Conservation (phyloP, 2,797 vertebrate species). For the Hippocampus kuda region DNA sequence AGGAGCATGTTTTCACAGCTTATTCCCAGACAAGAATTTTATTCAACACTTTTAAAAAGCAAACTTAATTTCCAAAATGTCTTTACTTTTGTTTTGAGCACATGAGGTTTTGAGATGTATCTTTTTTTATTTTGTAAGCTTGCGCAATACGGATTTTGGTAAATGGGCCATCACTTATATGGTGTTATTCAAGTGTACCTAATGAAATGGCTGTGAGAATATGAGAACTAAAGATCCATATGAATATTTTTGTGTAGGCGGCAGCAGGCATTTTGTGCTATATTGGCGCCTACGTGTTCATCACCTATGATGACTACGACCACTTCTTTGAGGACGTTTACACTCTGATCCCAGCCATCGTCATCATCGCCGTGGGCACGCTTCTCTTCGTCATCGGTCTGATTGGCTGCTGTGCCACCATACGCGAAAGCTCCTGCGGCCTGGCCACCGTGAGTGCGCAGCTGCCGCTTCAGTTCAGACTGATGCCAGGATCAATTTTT, state of each 20-base stretch:
- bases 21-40: too few relatives aligned
- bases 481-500: neutral
- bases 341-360: slow-evolving; percentile 84
- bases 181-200: too few relatives aligned
- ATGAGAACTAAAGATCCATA: neutral
- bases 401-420: slow-evolving; percentile 93
- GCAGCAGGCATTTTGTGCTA: slow-evolving; percentile 95
- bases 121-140: too few relatives aligned
- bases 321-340: slow-evolving; percentile 98
- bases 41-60: too few relatives aligned
- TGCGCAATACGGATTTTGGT: too few relatives aligned
- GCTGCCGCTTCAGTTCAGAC: neutral
- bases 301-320: slow-evolving; percentile 95
- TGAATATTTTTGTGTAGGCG: slow-evolving; percentile 62
- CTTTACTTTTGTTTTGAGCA: too few relatives aligned
- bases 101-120: too few relatives aligned
- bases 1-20: too few relatives aligned
- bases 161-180: too few relatives aligned
- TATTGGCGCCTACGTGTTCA: slow-evolving; percentile 96
- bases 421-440: slow-evolving; percentile 91
- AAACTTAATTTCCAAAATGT: too few relatives aligned
- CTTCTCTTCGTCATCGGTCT: slow-evolving; percentile 92
- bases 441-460: slow-evolving; percentile 78
- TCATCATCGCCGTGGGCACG: slow-evolving; percentile 89
- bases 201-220: too few relatives aligned